These are phyloP conservation scores for Chloroceryle amazona DNA, from an alignment of 2,797 vertebrate species.

Conservation along the genomic window DNA sequence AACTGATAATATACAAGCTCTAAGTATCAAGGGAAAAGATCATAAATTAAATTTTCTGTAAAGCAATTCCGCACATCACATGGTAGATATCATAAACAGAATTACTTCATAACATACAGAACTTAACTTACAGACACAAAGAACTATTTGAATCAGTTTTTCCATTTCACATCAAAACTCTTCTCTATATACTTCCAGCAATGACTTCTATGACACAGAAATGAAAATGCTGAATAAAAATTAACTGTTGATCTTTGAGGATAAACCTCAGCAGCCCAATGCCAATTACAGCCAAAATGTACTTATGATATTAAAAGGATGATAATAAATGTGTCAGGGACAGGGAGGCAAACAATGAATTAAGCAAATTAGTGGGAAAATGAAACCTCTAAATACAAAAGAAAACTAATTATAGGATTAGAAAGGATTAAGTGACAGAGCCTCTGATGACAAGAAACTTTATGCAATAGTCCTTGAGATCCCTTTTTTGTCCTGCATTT, in stretches of 20 bases:
- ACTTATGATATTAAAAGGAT: conserved; percentile 32
- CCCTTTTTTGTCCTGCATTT: not conserved
- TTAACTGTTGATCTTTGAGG: conserved; percentile 39
- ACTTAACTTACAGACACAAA: conserved; percentile 1
- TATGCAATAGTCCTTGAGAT: not conserved
- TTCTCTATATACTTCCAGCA: conserved; percentile 31
- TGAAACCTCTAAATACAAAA: conserved; percentile 23
- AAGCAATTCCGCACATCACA: not conserved
- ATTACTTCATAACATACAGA: not conserved
- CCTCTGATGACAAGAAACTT: not conserved
- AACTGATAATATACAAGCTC: not conserved
- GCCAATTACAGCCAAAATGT: conserved; percentile 57
- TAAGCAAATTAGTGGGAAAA: conserved; percentile 36
- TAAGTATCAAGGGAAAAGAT: not conserved
- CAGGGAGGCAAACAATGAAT: conserved; percentile 41
- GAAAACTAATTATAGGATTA: conserved; percentile 24
- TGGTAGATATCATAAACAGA: not conserved
- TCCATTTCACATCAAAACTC: conserved; percentile 30
- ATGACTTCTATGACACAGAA: conserved; percentile 2
- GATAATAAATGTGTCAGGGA: conserved; percentile 37
- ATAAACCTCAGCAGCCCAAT: conserved; percentile 45
- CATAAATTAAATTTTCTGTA: not conserved
- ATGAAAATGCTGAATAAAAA: conserved; percentile 52
- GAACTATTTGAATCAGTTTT: conserved; percentile 17
- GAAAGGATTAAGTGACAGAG: conserved; percentile 6